Percentiles rank a stretch among this genome's conserved stretches.
phyloP scores from a whole-genome alignment of 2,797 vertebrate species.

The Melanitta fusca region DNA sequence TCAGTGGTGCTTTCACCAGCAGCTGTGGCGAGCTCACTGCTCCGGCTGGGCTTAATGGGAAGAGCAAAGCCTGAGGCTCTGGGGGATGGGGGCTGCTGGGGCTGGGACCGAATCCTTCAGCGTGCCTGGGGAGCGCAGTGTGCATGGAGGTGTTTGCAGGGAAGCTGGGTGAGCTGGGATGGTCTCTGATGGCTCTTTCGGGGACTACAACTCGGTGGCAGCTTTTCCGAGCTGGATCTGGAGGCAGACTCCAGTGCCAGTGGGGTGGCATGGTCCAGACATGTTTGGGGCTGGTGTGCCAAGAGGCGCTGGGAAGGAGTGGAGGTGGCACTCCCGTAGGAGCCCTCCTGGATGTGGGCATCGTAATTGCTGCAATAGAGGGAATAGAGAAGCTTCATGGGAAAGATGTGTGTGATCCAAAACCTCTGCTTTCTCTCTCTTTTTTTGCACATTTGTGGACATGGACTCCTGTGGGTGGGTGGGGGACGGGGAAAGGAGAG shows the following conservation, averaged over 20 bases:
- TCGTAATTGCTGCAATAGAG: rapidly evolving
- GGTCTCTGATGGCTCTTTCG: rapidly evolving
- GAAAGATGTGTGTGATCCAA: rapidly evolving
- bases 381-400: rapidly evolving
- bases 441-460: background rate
- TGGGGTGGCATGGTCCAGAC: background rate
- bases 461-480: background rate
- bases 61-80: background rate
- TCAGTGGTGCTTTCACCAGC: background rate
- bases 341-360: background rate
- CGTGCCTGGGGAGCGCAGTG: rapidly evolving
- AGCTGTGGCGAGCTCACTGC: background rate
- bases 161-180: background rate
- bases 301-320: background rate
- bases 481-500: rapidly evolving
- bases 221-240: background rate
- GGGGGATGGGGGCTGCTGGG: too few relatives aligned
- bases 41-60: background rate
- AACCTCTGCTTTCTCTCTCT: background rate
- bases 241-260: background rate
- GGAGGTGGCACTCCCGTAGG: background rate
- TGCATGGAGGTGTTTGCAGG: background rate
- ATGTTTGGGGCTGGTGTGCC: background rate
- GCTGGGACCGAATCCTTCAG: background rate
- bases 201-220: background rate